phyloP scores from a whole-genome alignment of 2,113 vertebrate species.

The Egretta garzetta region DNA sequence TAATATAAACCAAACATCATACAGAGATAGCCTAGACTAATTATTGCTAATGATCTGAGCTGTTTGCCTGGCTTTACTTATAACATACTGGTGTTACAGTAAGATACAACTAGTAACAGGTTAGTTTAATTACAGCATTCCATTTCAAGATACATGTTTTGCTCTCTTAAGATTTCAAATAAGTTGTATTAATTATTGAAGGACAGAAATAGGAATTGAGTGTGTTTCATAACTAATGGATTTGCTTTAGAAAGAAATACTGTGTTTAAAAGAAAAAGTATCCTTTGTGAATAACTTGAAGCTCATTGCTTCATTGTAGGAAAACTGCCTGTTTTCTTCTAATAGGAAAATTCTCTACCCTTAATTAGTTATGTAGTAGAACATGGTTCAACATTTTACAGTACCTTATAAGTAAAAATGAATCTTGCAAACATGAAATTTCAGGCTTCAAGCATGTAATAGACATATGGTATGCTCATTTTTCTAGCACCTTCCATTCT shows the following conservation, averaged over 20 bases:
- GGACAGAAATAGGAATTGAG: not conserved
- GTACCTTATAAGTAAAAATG: not conserved
- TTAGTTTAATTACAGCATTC: not conserved
- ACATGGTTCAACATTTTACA: not conserved
- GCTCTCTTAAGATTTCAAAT: not conserved
- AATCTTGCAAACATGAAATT: not conserved
- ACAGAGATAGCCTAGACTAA: not conserved
- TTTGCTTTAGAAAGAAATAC: not conserved
- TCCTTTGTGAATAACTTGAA: not conserved
- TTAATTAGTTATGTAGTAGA: not conserved
- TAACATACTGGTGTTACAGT: not conserved
- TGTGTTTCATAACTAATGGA: not conserved
- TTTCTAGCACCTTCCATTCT: not conserved
- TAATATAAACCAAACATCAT: conserved; percentile 32
- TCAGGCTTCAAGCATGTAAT: not conserved
- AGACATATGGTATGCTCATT: not conserved
- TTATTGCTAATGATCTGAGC: conserved; percentile 33
- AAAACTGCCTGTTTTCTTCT: not conserved
- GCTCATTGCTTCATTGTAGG: not conserved
- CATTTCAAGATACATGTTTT: not conserved
- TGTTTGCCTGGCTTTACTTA: not conserved
- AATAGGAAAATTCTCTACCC: not conserved
- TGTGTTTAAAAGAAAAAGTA: not conserved
- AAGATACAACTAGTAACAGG: not conserved
- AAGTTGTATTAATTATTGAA: not conserved